Conservation (phyloP, 1,140 invertebrate species). For the Kradibia gibbosae region DNA sequence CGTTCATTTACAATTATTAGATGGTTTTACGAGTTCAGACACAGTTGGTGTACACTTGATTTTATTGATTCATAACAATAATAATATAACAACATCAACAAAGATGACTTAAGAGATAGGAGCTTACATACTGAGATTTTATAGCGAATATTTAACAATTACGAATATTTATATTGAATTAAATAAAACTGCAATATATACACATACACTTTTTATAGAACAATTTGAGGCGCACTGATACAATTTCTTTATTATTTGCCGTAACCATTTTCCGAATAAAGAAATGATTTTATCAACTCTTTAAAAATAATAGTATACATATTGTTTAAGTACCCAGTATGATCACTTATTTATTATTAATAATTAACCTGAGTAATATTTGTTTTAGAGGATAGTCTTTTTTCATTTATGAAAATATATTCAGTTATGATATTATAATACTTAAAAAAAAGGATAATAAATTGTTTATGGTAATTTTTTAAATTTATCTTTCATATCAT, state of each 20-base stretch:
- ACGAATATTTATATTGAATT: neutral
- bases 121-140: conserved; percentile 32
- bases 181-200: neutral
- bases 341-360: neutral
- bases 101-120: conserved; percentile 47
- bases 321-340: neutral
- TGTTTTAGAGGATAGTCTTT: neutral
- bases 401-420: conserved; percentile 6
- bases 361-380: neutral
- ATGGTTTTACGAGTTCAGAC: conserved; percentile 1
- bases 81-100: conserved; percentile 50
- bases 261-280: neutral
- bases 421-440: neutral
- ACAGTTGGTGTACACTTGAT: conserved; percentile 3
- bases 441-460: neutral
- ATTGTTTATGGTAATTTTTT: no score
- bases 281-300: neutral
- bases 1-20: neutral
- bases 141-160: conserved; percentile 40
- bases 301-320: neutral
- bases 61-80: conserved; percentile 36
- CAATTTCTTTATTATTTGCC: neutral
- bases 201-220: neutral
- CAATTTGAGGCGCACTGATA: neutral
- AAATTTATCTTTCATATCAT: no score